Conservation (phyloP, 2,888 invertebrate genomes). For the Hypomecis punctinalis region DNA sequence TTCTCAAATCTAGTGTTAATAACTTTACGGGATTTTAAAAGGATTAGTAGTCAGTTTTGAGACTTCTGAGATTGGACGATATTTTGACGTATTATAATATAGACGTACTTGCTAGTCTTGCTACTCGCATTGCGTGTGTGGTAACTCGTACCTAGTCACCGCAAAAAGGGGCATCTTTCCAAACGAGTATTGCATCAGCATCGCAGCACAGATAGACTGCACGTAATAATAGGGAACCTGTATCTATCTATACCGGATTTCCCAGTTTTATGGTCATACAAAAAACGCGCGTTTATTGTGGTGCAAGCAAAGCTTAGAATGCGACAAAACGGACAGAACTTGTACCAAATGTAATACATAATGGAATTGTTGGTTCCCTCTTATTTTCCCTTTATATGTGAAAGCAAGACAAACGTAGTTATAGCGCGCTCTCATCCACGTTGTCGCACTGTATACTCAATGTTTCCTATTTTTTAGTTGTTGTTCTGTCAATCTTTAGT, state of each 20-base stretch:
- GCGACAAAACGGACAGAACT: not conserved
- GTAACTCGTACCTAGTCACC: slow-evolving; percentile 6
- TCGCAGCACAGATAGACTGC: slow-evolving; percentile 21
- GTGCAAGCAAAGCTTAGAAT: slow-evolving; percentile 29
- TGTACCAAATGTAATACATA: not conserved
- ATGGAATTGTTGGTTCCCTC: not conserved
- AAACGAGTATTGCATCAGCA: slow-evolving; percentile 34
- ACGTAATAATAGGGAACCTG: slow-evolving; percentile 43
- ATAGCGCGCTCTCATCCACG: not conserved
- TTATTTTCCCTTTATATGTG: not conserved
- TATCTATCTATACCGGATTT: slow-evolving; percentile 53
- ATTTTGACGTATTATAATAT: not conserved
- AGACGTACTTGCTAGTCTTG: not conserved
- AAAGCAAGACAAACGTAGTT: not conserved
- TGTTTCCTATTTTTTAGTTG: slow-evolving; percentile 37
- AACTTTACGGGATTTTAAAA: too few relatives aligned
- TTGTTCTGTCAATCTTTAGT: slow-evolving; percentile 38
- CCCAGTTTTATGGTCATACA: slow-evolving; percentile 49
- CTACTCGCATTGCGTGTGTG: slow-evolving; percentile 10
- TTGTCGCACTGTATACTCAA: slow-evolving; percentile 17
- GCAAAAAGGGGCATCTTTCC: slow-evolving; percentile 30
- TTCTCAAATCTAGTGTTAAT: too few relatives aligned
- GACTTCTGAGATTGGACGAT: not conserved
- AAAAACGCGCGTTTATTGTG: slow-evolving; percentile 41
- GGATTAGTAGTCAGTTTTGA: too few relatives aligned